phyloP scores from a whole-genome alignment of 1,140 invertebrate genomes.

The Palaemon carinicauda region DNA sequence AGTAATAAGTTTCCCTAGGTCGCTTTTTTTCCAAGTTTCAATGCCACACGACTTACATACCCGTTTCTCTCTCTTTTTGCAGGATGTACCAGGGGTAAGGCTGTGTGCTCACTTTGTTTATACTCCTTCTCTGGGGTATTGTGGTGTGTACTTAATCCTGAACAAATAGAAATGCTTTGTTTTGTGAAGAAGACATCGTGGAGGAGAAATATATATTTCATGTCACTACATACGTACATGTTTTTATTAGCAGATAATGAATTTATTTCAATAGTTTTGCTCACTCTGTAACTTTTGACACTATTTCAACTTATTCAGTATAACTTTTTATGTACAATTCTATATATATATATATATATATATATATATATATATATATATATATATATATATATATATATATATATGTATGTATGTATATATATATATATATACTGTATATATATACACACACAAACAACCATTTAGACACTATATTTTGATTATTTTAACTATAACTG shows the following conservation, averaged over 20 bases:
- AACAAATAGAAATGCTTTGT: not conserved
- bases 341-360: not conserved
- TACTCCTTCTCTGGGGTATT: slow-evolving; percentile 35
- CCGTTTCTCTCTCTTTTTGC: slow-evolving; percentile 50
- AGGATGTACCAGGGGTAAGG: slow-evolving; percentile 60
- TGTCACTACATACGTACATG: too few species aligned
- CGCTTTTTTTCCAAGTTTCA: not conserved
- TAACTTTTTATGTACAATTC: not conserved
- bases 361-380: not conserved
- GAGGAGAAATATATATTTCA: too few species aligned
- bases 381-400: not conserved
- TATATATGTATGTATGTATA: not conserved
- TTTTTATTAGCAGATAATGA: too few species aligned
- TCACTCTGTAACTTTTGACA: too few species aligned
- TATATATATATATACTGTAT: not conserved
- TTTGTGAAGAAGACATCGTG: not conserved
- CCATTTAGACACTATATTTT: not conserved
- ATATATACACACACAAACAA: too few species aligned
- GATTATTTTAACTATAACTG: too few species aligned
- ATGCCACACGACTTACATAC: not conserved
- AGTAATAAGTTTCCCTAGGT: too few species aligned
- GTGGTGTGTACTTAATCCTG: not conserved
- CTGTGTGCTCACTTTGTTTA: not conserved
- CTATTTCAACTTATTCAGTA: too few species aligned
- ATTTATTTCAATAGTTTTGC: too few species aligned